phyloP scores from a whole-genome alignment of 2,797 vertebrate species.

The Staurois parvus region DNA sequence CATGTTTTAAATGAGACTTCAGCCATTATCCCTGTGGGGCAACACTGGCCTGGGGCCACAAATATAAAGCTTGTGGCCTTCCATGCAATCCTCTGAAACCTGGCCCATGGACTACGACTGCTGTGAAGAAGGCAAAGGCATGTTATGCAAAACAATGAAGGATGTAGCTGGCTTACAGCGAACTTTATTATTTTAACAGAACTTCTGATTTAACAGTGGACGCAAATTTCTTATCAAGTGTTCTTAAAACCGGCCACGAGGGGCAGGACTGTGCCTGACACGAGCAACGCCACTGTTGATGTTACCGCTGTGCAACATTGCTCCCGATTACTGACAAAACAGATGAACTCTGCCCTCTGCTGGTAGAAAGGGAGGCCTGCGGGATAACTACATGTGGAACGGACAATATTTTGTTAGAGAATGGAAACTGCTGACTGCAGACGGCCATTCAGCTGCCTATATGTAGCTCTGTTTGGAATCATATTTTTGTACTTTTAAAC shows the following conservation, averaged over 20 bases:
- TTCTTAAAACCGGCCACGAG: conserved; percentile 19
- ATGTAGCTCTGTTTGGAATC: conserved; percentile 69
- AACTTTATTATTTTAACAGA: not conserved
- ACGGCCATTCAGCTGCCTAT: conserved; percentile 64
- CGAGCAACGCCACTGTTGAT: not conserved
- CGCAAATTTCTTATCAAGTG: not conserved
- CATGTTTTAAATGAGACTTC: not conserved
- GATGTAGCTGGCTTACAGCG: not conserved
- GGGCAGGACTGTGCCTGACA: not conserved
- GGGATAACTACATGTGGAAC: not conserved
- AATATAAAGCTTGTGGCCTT: not conserved
- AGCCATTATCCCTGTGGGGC: not conserved
- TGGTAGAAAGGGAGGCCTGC: conserved; percentile 16
- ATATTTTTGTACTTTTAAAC: conserved; percentile 72
- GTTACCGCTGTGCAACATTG: not conserved
- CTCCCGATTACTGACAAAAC: not conserved
- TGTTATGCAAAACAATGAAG: conserved; percentile 26
- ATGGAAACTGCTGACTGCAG: conserved; percentile 5
- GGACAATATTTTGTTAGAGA: conserved; percentile 3
- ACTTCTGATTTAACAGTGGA: not conserved
- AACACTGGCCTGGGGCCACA: not conserved
- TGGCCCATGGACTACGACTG: not conserved
- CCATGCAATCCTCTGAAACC: not conserved
- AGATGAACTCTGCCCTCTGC: conserved; percentile 15
- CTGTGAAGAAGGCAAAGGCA: not conserved